Base-by-base conservation (phyloP, 2,888 invertebrate species). In the Hecatera dysodea region DNA sequence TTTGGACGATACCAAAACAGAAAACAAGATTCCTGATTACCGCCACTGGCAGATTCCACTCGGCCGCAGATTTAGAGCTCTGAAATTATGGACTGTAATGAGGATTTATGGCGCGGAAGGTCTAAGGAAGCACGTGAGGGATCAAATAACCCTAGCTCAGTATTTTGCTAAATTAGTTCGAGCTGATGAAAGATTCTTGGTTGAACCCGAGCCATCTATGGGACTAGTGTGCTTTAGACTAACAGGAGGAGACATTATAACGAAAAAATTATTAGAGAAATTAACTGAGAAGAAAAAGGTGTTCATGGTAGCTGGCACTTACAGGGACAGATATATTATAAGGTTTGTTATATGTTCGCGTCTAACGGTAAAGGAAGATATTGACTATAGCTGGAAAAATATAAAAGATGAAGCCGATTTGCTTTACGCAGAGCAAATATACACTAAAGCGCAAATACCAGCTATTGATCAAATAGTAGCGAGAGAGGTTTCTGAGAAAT, bases 41-140 rank as follows among this genome's bases (percentile, higher is more conserved):
- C 94, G 98, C 96, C 97, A 98, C 88, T 98, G 98, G 98, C 98
- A 98, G 92, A 98, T 98, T 89, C 97, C 98, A 7, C 95, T 99
- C 33, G 98, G 99, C 0, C 96, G 99, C 55, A 96, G 99, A 81
- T 99, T 99, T 91, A 97, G 99, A 59, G 97, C 99, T 0, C 93
- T 99, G 27, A 99, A 99, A 92, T 93, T 99, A n/a, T 99, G 99
- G 99, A 98, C 99, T 77, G 98, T 98, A 0, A 94, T 99, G 84
- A 96, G 99, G 79, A 94, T 98, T 69, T 98, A 98, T 84, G 99
- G 99, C 0, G 97, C 97, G 6, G 97, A 97, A 88, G 98, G 98
- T 6, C 93, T 99, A 7, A 97, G 98, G 83, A 96, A 96, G 7
- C 97, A 98, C 88, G 97, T 99, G 36, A 96, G 99, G 67, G 96